phyloP scores from a whole-genome alignment of 2,888 invertebrate genomes.

The Drosophila recens region DNA sequence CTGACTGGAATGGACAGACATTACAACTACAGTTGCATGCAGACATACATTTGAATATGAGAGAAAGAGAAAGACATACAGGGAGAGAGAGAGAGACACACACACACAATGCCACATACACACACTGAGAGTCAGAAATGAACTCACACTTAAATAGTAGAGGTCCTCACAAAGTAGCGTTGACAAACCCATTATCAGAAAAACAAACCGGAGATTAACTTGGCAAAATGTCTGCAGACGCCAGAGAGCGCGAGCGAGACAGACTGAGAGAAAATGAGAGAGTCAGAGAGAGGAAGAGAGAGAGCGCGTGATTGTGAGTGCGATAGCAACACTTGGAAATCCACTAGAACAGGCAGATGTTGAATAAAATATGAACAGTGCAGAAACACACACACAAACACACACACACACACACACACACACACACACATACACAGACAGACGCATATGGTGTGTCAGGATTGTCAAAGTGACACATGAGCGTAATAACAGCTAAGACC shows the following conservation, averaged over 20 bases:
- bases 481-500: constrained; percentile 80
- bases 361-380: constrained; percentile 78
- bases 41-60: constrained; percentile 44
- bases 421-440: constrained; percentile 16
- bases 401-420: too few relatives aligned
- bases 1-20: constrained; percentile 18
- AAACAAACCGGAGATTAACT: constrained; percentile 82
- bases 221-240: constrained; percentile 79
- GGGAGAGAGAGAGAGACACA: constrained; percentile 15
- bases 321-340: constrained; percentile 51
- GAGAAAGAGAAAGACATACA: constrained; percentile 13
- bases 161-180: constrained; percentile 71
- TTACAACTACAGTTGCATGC: constrained; percentile 43
- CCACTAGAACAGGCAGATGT: constrained; percentile 54
- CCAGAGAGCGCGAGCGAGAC: constrained; percentile 27
- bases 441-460: constrained; percentile 47
- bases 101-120: constrained; percentile 13
- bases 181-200: constrained; percentile 82
- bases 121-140: constrained; percentile 39
- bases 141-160: constrained; percentile 58
- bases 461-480: constrained; percentile 75
- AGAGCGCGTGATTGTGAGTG: constrained; percentile 9
- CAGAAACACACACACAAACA: constrained; percentile 31
- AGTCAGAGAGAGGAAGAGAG: constrained; percentile 8
- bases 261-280: constrained; percentile 11